A percentile compares a stretch with the other conserved stretches of the same genome.
Evolutionary conservation across 2,797 vertebrate species (phyloP).

Genomic region (Galaxias olidus): DNA sequence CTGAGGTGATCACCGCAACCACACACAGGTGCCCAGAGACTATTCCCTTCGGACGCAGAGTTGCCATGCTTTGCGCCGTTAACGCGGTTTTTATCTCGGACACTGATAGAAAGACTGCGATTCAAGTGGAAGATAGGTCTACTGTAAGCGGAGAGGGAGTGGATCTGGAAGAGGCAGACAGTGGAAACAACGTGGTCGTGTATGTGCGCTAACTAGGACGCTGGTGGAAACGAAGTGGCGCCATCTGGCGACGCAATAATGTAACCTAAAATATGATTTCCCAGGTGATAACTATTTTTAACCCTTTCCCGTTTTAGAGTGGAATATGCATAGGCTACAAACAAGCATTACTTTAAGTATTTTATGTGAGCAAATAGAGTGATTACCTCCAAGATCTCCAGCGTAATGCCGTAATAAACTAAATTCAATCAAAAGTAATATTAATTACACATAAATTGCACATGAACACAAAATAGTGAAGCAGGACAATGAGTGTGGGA

Average conservation of each 20-base stretch:
- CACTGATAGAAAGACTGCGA: constrained; percentile 71
- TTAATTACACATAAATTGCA: too few species aligned
- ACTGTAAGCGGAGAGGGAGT: constrained; percentile 52
- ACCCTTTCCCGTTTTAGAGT: too few species aligned
- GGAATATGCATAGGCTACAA: too few species aligned
- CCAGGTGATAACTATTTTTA: too few species aligned
- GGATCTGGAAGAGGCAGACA: constrained; percentile 58
- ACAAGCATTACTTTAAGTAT: too few species aligned
- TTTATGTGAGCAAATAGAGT: too few species aligned
- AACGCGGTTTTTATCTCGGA: constrained; percentile 60
- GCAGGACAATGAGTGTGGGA: too few species aligned
- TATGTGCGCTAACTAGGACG: constrained; percentile 47
- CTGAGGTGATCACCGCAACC: constrained; percentile 63
- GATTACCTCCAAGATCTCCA: too few species aligned
- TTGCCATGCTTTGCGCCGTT: constrained; percentile 69
- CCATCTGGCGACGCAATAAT: constrained; percentile 54
- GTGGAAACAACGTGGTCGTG: constrained; percentile 69
- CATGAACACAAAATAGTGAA: too few species aligned
- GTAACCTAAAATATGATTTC: background rate
- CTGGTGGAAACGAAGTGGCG: constrained; percentile 44
- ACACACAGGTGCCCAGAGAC: constrained; percentile 62
- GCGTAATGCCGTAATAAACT: too few species aligned
- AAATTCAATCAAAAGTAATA: too few species aligned
- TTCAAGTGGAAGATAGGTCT: constrained; percentile 68
- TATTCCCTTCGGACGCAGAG: constrained; percentile 51